phyloP scores from a whole-genome alignment of 2,113 vertebrate species.

The Nanger granti region DNA sequence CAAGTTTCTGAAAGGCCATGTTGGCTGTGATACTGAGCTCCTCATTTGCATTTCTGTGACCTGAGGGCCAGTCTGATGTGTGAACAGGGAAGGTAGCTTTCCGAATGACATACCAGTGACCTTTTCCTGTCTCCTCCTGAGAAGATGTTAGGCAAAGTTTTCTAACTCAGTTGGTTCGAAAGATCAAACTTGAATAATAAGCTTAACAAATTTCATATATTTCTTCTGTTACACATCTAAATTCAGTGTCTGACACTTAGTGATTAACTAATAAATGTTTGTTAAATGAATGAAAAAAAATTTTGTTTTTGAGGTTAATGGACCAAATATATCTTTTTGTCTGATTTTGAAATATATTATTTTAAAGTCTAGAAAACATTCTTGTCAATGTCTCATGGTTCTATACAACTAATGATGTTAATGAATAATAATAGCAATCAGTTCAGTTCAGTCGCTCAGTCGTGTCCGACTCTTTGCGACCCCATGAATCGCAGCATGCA shows the following conservation, averaged over 20 bases:
- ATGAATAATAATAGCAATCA: not conserved
- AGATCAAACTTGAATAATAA: not conserved
- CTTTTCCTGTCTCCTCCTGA: not conserved
- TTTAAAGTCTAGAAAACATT: not conserved
- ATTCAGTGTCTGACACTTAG: not conserved
- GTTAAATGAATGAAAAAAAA: not conserved
- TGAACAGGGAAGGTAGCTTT: not conserved
- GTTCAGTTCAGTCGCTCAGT: too few species aligned
- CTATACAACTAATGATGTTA: not conserved
- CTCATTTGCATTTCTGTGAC: conserved; percentile 24
- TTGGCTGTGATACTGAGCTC: not conserved
- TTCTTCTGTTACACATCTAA: not conserved
- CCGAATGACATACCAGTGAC: fast-evolving
- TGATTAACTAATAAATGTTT: not conserved
- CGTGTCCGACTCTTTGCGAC: too few species aligned
- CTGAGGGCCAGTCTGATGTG: not conserved
- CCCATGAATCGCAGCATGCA: too few species aligned
- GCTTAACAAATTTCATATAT: not conserved
- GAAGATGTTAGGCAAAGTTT: conserved; percentile 1
- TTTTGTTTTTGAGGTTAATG: not conserved
- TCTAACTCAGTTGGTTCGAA: not conserved
- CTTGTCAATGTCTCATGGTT: not conserved
- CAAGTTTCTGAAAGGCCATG: not conserved
- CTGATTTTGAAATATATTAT: not conserved
- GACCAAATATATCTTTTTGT: not conserved